phyloP scores from a whole-genome alignment of 2,113 vertebrate genomes.

The Alligator mississippiensis region DNA sequence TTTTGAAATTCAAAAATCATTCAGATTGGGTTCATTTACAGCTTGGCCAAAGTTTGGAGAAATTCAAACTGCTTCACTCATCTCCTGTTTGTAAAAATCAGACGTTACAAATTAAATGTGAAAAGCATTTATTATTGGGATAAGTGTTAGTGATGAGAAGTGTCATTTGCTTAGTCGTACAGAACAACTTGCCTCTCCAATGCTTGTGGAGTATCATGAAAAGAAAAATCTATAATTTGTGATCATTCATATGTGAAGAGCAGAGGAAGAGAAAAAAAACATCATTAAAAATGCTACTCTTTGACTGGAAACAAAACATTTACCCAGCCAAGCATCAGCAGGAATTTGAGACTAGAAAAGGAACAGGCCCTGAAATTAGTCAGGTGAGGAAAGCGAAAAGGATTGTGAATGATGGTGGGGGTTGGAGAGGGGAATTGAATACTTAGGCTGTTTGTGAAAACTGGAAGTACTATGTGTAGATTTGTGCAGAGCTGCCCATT shows the following conservation, averaged over 20 bases:
- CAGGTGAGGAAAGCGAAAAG: background rate
- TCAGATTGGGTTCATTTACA: background rate
- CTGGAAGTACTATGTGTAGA: background rate
- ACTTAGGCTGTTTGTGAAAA: background rate
- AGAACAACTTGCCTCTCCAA: conserved; percentile 22
- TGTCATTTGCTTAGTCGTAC: conserved; percentile 21
- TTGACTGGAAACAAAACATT: conserved; percentile 18
- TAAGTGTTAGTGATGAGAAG: background rate
- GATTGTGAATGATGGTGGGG: background rate
- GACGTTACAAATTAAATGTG: conserved; percentile 28
- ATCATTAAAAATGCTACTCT: background rate
- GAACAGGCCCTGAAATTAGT: background rate
- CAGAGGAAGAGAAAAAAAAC: background rate
- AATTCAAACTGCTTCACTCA: background rate
- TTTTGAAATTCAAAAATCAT: background rate
- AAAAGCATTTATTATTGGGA: background rate
- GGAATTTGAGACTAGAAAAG: background rate
- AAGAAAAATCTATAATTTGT: conserved; percentile 23
- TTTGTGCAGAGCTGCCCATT: background rate
- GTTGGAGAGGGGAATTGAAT: background rate
- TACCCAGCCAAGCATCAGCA: background rate
- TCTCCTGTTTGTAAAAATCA: conserved; percentile 4
- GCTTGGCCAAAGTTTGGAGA: background rate
- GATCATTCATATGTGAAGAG: conserved; percentile 7
- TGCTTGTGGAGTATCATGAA: background rate